Percentiles rank a stretch among this genome's conserved stretches.
These are phyloP conservation scores for Actinostola sp. DNA, from an alignment of 92 coral and sea anemone genomes.

Conservation along the genomic window DNA sequence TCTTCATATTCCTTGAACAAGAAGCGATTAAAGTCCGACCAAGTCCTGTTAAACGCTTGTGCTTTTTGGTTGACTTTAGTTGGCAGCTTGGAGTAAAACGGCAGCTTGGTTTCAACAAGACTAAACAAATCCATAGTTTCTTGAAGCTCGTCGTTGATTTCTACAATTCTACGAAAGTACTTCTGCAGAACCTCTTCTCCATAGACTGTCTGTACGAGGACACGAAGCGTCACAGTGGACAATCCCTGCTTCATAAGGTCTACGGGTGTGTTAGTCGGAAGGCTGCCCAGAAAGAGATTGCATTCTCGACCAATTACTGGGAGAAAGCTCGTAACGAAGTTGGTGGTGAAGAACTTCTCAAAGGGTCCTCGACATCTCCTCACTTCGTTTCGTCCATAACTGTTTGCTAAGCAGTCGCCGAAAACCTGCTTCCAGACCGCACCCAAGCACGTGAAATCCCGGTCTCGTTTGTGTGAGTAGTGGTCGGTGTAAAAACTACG, in stretches of 20 bases:
- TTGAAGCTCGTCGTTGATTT: constrained; percentile 60
- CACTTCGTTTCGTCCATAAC: constrained; percentile 87
- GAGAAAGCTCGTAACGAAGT: constrained; percentile 49
- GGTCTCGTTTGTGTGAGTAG: constrained; percentile 87
- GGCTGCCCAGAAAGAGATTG: constrained; percentile 47
- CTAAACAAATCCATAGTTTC: constrained; percentile 60
- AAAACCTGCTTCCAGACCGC: constrained; percentile 66
- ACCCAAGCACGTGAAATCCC: constrained; percentile 79
- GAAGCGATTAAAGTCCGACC: constrained; percentile 70
- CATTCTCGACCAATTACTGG: constrained; percentile 78
- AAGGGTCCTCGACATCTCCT: constrained; percentile 95
- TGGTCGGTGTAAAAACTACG: constrained; percentile 89
- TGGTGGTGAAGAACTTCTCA: constrained; percentile 82
- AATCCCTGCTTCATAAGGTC: constrained; percentile 67
- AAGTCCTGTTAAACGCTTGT: constrained; percentile 61
- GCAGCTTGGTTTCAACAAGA: constrained; percentile 69
- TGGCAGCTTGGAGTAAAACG: constrained; percentile 78
- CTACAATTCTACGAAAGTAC: constrained; percentile 59
- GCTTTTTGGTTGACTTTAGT: constrained; percentile 65
- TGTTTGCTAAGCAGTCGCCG: constrained; percentile 84
- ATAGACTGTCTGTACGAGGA: constrained; percentile 68
- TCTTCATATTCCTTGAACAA: constrained; percentile 82
- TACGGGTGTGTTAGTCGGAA: constrained; percentile 64
- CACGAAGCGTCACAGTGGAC: constrained; percentile 76
- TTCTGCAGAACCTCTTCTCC: constrained; percentile 79